Conservation (phyloP, 2,888 invertebrate species). For the Catocala fraxini region DNA sequence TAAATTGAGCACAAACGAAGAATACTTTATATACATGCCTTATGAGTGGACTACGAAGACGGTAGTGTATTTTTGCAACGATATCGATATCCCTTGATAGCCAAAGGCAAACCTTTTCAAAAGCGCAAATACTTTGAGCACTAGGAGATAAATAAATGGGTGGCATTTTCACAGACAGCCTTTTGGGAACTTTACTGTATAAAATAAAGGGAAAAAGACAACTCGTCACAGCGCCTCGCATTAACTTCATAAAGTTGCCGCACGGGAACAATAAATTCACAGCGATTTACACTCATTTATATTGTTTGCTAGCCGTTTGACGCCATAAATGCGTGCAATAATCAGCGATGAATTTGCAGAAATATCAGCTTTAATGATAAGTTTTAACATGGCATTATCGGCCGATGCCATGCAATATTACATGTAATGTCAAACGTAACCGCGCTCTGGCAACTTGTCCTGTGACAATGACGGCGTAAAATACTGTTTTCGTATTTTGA, state of each 20-base stretch:
- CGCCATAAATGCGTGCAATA: conserved; percentile 47
- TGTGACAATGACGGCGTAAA: conserved; percentile 54
- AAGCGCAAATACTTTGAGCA: conserved; percentile 16
- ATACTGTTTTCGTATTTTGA: conserved; percentile 61
- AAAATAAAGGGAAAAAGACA: conserved; percentile 26
- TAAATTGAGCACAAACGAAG: too few relatives aligned
- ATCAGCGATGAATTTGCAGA: conserved; percentile 56
- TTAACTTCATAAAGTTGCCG: conserved; percentile 37
- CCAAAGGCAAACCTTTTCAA: conserved; percentile 18
- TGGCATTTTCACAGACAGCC: conserved; percentile 21
- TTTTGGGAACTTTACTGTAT: conserved; percentile 22
- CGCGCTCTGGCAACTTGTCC: conserved; percentile 52
- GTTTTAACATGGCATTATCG: conserved; percentile 63
- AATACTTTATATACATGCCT: too few relatives aligned
- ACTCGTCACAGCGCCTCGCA: conserved; percentile 25
- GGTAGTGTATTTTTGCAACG: too few relatives aligned
- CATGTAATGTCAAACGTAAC: conserved; percentile 40
- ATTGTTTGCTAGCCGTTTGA: conserved; percentile 26
- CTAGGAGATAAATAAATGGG: conserved; percentile 24
- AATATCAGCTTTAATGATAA: conserved; percentile 58
- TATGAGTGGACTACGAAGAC: too few relatives aligned
- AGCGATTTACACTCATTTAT: conserved; percentile 18
- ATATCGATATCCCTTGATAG: conserved; percentile 1
- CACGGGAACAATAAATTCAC: conserved; percentile 42
- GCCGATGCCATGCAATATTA: conserved; percentile 37